A percentile compares a stretch with the other conserved stretches of the same genome.
These are phyloP conservation scores for Butorides virescens DNA, from an alignment of 2,113 vertebrate genomes.

Conservation along the genomic window DNA sequence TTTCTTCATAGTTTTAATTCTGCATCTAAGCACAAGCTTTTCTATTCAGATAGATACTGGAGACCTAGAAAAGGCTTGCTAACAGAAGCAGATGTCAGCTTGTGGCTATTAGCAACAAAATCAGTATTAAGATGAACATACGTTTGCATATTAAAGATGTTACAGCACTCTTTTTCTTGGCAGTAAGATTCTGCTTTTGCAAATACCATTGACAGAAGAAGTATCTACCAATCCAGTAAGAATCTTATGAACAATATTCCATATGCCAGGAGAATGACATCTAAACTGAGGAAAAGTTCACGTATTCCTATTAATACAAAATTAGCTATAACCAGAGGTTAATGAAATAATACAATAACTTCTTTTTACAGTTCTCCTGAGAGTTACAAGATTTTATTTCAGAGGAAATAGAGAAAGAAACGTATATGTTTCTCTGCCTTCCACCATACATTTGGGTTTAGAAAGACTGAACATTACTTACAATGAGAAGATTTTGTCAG, in stretches of 20 bases:
- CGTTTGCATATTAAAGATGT: background rate
- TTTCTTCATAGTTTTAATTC: background rate
- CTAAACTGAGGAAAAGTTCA: background rate
- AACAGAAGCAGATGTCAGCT: background rate
- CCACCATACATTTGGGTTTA: background rate
- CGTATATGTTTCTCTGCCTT: background rate
- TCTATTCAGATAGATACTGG: background rate
- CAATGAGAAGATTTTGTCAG: background rate
- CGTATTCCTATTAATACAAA: background rate
- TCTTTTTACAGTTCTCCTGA: background rate
- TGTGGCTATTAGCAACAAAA: background rate
- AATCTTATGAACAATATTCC: background rate
- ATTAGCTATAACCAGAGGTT: background rate
- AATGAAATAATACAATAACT: background rate
- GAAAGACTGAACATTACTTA: background rate
- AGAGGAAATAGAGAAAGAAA: background rate
- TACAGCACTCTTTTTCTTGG: background rate
- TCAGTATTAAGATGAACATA: background rate
- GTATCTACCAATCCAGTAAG: background rate
- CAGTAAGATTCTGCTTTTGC: background rate
- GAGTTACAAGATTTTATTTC: background rate
- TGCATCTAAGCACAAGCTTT: background rate
- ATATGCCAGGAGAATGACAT: background rate
- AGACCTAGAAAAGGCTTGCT: background rate
- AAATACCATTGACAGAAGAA: background rate